Conservation (phyloP, 2,113 vertebrate species). For the Acrocephalus arundinaceus region DNA sequence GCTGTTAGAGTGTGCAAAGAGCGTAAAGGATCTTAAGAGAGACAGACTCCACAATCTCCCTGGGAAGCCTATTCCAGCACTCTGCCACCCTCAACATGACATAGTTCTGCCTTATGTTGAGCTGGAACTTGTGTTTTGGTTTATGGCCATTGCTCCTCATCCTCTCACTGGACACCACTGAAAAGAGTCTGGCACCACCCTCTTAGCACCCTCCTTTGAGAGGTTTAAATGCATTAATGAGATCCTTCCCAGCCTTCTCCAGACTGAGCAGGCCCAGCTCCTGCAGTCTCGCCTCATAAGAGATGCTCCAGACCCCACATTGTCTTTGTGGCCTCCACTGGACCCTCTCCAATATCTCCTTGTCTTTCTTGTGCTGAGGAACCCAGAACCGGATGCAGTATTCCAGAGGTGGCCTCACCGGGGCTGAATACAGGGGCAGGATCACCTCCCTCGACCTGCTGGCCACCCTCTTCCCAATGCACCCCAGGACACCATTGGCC, state of each 20-base stretch:
- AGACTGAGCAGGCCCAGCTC: not conserved
- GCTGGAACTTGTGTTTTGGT: not conserved
- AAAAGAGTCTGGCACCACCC: not conserved
- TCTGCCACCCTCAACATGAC: not conserved
- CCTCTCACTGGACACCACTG: not conserved
- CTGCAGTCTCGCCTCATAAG: not conserved
- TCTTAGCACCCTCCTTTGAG: not conserved
- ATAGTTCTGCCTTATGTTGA: not conserved
- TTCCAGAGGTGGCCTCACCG: not conserved
- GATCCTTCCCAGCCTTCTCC: not conserved
- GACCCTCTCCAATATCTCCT: not conserved
- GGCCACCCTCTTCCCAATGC: accelerated
- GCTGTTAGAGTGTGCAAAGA: not conserved
- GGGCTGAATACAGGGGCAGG: not conserved
- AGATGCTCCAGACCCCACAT: not conserved
- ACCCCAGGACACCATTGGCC: not conserved
- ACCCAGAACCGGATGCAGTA: not conserved
- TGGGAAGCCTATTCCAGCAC: not conserved
- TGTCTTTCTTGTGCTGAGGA: not conserved
- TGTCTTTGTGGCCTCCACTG: not conserved
- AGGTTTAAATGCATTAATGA: not conserved
- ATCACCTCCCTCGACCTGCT: not conserved
- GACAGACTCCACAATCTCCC: not conserved
- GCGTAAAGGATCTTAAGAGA: not conserved
- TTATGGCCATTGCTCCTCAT: not conserved